Base-by-base conservation (phyloP, 2,797 vertebrate genomes). In the Enteromius paludinosus region DNA sequence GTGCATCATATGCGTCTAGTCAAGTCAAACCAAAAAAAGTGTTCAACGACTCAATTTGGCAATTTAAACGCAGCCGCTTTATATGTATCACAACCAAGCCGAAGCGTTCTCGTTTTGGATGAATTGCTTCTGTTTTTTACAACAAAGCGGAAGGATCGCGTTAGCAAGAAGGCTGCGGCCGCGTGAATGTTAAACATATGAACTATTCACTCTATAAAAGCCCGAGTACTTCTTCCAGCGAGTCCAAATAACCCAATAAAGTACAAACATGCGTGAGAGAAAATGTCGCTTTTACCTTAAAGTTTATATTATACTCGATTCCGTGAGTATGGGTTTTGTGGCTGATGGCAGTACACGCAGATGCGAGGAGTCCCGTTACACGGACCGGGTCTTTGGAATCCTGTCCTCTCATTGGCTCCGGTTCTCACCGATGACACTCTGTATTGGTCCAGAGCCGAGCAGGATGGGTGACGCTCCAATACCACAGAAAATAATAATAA, bases 321-420 rank as follows among this genome's bases (percentile, higher is more conserved):
- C 61, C 69, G 70, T 28, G 70, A 74, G 70, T 59, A 28, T 66
- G 45, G 23, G 61, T 11, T 74, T 54, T 30, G 61, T n/a, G 59
- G 14, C 45, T 66, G 79, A 65, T 11, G 56, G 76, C 77, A 78
- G 85, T 41, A 79, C 70, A 74, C 82, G 43, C 10, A 20, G 41
- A 78, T 82, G 80, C 43, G 43, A 69, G 43, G 74, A 74, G 70
- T 85, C 81, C 84, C 84, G 86, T 85, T 87, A 84, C 76, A 77
- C 35, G 28, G 61, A 47, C 65, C 65, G 15, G 28, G 65, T 35
- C 11, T 11, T 15, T 43, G 11, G 5, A 43, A 66, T 43, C 23
- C 15, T 15, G 23, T 30, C 23, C 45, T 54, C 45, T 66, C 45
- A 82, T 82, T 82, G 80, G 80, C 61, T 75, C 33, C 1, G 11